Evolutionary conservation across 2,797 vertebrate species (phyloP).

Genomic region (Galaxias olidus): DNA sequence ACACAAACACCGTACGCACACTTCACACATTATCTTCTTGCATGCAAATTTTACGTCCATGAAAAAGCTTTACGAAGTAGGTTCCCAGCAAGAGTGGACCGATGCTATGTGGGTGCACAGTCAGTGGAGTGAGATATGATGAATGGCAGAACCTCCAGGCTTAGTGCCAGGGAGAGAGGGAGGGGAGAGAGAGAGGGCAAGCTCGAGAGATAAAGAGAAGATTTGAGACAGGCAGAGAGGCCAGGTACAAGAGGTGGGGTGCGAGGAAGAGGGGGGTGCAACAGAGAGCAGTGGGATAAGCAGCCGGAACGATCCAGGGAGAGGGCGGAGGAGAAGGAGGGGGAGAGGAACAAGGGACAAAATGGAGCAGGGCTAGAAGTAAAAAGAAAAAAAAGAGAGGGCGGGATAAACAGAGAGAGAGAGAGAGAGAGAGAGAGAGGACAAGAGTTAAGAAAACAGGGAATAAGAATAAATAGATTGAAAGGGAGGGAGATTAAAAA

Average conservation of each 20-base stretch:
- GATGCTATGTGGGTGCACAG: slow-evolving; percentile 36
- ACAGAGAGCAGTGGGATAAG: slow-evolving; percentile 2
- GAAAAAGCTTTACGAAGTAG: slow-evolving; percentile 17
- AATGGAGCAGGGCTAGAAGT: too few species aligned
- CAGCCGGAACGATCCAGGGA: background rate
- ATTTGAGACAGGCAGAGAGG: background rate
- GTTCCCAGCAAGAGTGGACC: slow-evolving; percentile 14
- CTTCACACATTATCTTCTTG: background rate
- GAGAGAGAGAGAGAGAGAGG: background rate
- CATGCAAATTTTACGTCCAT: background rate
- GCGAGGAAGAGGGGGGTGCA: slow-evolving; percentile 12
- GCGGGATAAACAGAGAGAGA: slow-evolving; percentile 10
- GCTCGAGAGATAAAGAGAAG: background rate
- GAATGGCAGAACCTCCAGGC: slow-evolving; percentile 33
- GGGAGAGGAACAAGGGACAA: background rate
- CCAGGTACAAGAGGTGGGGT: background rate
- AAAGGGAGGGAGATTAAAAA: background rate
- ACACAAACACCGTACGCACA: background rate
- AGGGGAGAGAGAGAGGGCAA: background rate
- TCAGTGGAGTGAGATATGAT: slow-evolving; percentile 40
- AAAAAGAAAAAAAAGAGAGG: slow-evolving; percentile 16
- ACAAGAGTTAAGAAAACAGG: background rate
- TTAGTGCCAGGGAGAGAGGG: slow-evolving; percentile 23
- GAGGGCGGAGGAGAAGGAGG: slow-evolving; percentile 14
- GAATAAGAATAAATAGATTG: background rate